Percentiles rank a stretch among this genome's conserved stretches.
phyloP scores from a whole-genome alignment of 2,797 vertebrate species.

The Peromyscus nudipes region DNA sequence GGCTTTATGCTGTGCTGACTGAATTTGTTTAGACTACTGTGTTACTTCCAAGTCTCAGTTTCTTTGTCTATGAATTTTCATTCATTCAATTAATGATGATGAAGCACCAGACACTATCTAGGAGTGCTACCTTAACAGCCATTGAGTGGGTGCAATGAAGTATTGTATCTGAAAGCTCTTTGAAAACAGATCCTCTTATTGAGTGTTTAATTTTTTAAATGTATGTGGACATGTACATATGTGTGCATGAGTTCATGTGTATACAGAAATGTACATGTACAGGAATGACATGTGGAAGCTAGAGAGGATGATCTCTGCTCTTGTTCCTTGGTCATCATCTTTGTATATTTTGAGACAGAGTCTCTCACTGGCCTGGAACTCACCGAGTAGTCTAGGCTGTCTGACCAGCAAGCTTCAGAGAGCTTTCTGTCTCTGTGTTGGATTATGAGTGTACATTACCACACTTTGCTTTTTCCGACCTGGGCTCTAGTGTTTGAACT shows the following conservation, averaged over 20 bases:
- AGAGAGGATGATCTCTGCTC: background rate
- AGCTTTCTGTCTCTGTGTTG: background rate
- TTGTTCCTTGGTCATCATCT: background rate
- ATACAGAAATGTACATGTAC: background rate
- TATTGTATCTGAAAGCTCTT: background rate
- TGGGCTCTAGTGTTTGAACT: background rate
- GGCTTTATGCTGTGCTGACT: background rate
- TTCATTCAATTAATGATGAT: conserved; percentile 7
- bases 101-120: background rate
- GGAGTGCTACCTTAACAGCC: background rate
- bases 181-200: background rate
- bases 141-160: background rate
- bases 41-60: background rate
- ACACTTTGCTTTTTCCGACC: background rate
- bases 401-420: background rate
- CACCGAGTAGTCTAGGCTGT: background rate
- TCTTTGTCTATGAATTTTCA: background rate
- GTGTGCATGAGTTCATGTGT: background rate
- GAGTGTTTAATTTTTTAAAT: background rate
- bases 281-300: background rate
- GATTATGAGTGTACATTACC: background rate
- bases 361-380: background rate
- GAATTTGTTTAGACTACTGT: background rate
- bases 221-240: background rate
- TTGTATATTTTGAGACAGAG: background rate